Evolutionary conservation across 2,888 invertebrate genomes (phyloP).

Genomic region (Rhagium mordax): DNA sequence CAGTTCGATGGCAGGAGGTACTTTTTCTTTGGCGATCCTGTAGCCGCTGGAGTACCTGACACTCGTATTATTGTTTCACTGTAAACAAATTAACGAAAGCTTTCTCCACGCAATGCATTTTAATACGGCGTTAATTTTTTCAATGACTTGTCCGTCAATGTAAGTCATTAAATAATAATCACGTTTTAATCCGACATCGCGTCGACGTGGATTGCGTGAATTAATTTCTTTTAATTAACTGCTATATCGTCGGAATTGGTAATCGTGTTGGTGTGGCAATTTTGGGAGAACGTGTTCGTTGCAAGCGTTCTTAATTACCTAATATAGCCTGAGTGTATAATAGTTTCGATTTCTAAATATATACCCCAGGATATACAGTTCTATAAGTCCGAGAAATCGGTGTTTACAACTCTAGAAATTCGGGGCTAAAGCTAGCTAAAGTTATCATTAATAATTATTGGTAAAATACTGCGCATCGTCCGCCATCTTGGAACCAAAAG

Average conservation of each 20-base stretch:
- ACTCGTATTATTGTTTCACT: conserved; percentile 6
- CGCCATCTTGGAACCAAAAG: no score
- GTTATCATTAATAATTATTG: no score
- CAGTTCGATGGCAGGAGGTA: no score
- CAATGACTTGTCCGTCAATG: not conserved
- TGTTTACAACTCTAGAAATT: no score
- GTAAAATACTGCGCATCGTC: no score
- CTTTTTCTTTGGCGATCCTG: not conserved
- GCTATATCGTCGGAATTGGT: not conserved
- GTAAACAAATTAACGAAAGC: conserved; percentile 9
- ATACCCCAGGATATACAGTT: no score
- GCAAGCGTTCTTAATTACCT: not conserved
- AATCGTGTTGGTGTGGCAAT: not conserved
- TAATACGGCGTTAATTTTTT: not conserved
- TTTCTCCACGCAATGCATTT: conserved; percentile 1
- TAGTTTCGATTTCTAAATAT: not conserved
- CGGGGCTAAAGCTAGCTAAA: no score
- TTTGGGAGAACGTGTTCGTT: not conserved
- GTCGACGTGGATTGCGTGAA: not conserved
- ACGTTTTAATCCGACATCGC: not conserved
- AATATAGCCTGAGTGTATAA: not conserved
- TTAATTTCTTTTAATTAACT: conserved; percentile 7
- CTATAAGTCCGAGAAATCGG: no score
- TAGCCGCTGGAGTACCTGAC: not conserved
- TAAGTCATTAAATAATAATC: conserved; percentile 11